Evolutionary conservation across 2,797 vertebrate species (phyloP).

Genomic region (Anguilla pacifica): DNA sequence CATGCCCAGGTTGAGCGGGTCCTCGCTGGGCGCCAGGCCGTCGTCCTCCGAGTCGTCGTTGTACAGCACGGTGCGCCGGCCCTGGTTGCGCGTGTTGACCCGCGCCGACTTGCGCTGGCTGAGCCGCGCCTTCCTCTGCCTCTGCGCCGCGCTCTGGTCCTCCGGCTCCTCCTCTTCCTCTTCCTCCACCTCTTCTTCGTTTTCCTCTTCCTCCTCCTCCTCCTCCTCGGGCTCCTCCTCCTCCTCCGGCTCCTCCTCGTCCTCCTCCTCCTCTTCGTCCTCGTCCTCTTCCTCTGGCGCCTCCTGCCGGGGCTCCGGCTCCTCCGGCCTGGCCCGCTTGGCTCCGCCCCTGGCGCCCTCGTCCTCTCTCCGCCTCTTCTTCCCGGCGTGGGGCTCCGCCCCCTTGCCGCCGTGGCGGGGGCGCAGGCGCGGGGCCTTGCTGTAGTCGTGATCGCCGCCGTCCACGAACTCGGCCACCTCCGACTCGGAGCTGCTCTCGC

Average conservation of each 20-base stretch:
- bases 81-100: constrained; percentile 94
- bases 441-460: constrained; percentile 96
- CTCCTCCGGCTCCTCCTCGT: constrained; percentile 66
- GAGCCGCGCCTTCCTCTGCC: constrained; percentile 59
- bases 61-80: constrained; percentile 92
- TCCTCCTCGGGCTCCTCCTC: constrained; percentile 71
- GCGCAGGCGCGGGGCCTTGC: constrained; percentile 84
- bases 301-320: constrained; percentile 64
- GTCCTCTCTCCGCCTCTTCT: constrained; percentile 59
- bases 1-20: constrained; percentile 94
- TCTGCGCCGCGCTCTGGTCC: constrained; percentile 65
- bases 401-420: constrained; percentile 55
- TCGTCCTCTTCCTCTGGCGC: constrained; percentile 58
- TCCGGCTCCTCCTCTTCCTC: constrained; percentile 60
- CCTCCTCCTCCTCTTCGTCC: constrained; percentile 70
- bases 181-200: constrained; percentile 64
- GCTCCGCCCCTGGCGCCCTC: constrained; percentile 67
- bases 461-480: constrained; percentile 88
- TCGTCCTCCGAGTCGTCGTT: constrained; percentile 90
- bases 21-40: constrained; percentile 80
- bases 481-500: constrained; percentile 77
- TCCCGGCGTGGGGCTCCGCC: constrained; percentile 53
- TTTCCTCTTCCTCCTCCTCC: constrained; percentile 67
- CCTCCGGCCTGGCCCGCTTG: constrained; percentile 50
- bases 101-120: constrained; percentile 68